Percentiles rank a stretch among this genome's conserved stretches.
Evolutionary conservation across 2,888 invertebrate species (phyloP).

Genomic region (Autographa gamma): DNA sequence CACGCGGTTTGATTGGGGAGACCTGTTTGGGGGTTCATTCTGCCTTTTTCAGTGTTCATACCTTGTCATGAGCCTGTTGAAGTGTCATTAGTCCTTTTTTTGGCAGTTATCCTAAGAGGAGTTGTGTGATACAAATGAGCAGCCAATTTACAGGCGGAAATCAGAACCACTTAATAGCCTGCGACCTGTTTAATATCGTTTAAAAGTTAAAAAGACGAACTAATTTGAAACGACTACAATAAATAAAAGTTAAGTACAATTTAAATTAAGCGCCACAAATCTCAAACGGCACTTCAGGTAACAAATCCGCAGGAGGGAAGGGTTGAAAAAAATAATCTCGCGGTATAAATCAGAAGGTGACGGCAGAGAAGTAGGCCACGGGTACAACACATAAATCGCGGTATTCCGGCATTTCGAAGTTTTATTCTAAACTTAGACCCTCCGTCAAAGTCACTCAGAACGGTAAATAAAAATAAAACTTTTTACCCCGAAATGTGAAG

Average conservation of each 20-base stretch:
- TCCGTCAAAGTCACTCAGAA: constrained; percentile 79
- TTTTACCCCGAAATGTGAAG: constrained; percentile 62
- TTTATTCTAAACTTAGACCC: constrained; percentile 78
- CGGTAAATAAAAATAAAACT: constrained; percentile 80
- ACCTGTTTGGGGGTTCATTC: neutral
- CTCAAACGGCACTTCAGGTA: constrained; percentile 43
- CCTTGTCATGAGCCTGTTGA: neutral
- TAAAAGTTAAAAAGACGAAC: neutral
- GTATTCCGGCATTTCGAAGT: constrained; percentile 68
- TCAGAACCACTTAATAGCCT: too few species aligned
- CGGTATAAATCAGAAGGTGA: constrained; percentile 48
- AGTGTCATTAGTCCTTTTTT: too few species aligned
- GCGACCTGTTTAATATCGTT: neutral
- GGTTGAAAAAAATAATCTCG: constrained; percentile 56
- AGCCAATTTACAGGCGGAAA: too few species aligned
- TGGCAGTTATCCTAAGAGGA: too few species aligned
- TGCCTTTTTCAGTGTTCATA: neutral
- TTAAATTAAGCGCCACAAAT: constrained; percentile 45
- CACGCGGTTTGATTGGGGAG: constrained; percentile 21
- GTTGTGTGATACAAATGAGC: too few species aligned
- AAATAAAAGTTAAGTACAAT: constrained; percentile 18
- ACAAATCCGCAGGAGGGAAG: constrained; percentile 44
- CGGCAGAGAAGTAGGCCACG: constrained; percentile 65
- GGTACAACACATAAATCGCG: constrained; percentile 63
- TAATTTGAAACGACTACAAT: neutral